Percentiles rank a stretch among this genome's conserved stretches.
Evolutionary conservation across 2,113 vertebrate genomes (phyloP).

Genomic region (Brachypodius melanocephalos): DNA sequence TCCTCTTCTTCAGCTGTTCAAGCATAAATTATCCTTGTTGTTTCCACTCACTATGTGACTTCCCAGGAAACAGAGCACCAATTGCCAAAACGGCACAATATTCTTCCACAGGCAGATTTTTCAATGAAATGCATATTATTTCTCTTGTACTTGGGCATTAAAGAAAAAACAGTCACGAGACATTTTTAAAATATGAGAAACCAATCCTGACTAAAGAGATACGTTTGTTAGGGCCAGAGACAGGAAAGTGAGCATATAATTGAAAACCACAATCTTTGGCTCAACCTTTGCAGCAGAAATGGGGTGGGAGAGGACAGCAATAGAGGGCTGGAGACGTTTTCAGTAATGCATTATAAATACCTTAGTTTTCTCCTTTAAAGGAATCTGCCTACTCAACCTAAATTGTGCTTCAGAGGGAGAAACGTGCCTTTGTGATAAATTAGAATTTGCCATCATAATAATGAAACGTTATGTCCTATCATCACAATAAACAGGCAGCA

Average conservation of each 20-base stretch:
- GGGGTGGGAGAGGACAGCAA: background rate
- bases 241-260: background rate
- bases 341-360: constrained; percentile 7
- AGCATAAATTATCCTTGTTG: constrained; percentile 52
- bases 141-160: background rate
- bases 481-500: background rate
- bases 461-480: background rate
- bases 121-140: background rate
- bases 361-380: constrained; percentile 22
- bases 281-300: constrained; percentile 37
- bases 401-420: constrained; percentile 31
- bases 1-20: constrained; percentile 47
- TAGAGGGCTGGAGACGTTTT: background rate
- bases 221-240: constrained; percentile 20
- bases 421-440: background rate
- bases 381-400: constrained; percentile 46
- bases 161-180: background rate
- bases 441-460: background rate
- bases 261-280: constrained; percentile 37
- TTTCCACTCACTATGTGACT: constrained; percentile 38
- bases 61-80: constrained; percentile 4
- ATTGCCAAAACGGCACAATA: constrained; percentile 23
- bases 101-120: background rate
- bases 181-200: constrained; percentile 49
- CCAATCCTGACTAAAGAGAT: background rate